These are phyloP conservation scores for Nanorana parkeri DNA, from an alignment of 2,113 vertebrate species.

Conservation along the genomic window DNA sequence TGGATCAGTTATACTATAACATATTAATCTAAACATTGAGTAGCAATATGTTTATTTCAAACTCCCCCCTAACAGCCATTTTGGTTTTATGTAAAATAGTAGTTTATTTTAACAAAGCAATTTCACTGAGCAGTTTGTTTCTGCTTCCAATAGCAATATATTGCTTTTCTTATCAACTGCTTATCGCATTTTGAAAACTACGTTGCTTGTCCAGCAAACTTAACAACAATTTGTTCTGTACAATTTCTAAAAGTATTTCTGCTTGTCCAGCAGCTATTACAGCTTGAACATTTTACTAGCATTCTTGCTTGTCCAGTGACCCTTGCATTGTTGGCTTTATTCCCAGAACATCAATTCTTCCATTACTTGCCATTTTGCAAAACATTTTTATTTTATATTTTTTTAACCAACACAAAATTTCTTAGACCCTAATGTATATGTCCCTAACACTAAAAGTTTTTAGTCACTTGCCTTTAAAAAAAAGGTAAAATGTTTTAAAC, in stretches of 20 bases:
- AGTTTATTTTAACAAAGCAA: too few relatives aligned
- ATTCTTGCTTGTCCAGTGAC: slow-evolving; percentile 53
- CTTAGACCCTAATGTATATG: neutral
- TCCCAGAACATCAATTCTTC: slow-evolving; percentile 52
- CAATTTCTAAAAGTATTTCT: slow-evolving; percentile 38
- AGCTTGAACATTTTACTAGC: slow-evolving; percentile 36
- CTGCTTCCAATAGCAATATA: neutral
- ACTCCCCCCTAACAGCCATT: too few relatives aligned
- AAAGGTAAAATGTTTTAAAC: too few relatives aligned
- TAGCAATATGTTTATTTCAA: too few relatives aligned
- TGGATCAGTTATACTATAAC: too few relatives aligned
- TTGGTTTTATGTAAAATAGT: too few relatives aligned
- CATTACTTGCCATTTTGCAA: slow-evolving; percentile 12
- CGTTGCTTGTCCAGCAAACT: slow-evolving; percentile 35
- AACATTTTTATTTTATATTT: neutral
- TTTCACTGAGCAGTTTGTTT: too few relatives aligned
- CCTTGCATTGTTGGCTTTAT: slow-evolving; percentile 40
- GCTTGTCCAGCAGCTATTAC: slow-evolving; percentile 37
- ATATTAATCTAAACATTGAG: too few relatives aligned
- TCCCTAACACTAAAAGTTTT: too few relatives aligned
- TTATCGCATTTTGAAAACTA: neutral
- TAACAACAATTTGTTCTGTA: slow-evolving; percentile 32
- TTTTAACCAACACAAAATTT: neutral
- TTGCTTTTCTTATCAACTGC: neutral
- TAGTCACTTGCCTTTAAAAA: too few relatives aligned